Evolutionary conservation across 1,140 invertebrate species (phyloP), one percentile per base, ranked within the genome.

Genomic region (Cyphomyrmex costatus): DNA sequence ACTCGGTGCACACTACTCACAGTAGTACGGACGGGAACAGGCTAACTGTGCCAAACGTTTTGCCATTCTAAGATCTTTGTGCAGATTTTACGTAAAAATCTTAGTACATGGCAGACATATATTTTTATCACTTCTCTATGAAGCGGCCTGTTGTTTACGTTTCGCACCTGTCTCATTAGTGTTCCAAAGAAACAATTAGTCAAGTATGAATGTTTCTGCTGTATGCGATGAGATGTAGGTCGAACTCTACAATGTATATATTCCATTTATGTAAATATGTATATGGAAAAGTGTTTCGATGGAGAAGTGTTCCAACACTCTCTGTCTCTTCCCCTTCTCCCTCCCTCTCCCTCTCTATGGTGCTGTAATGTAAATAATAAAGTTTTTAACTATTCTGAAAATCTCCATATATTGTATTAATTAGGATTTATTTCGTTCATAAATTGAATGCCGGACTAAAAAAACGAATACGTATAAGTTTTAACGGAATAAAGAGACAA

Each of bases 21-120:
- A 16, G 8, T 0, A 92, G 24, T 46, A 91, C 90, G 56, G 71
- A 36, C 12, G 91, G 91, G 80, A 36, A 87, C 42, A 93, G 88
- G 71, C 88, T 95, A 87, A 92, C 88, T 8, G 94, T 95, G 90
- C 93, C 95, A 93, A 95, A 83, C 77, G 12, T 92, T 30, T 63
- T 92, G 68, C 74, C 91, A n/a, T 80, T 90, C 4, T 56, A 94
- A 80, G 79, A 86, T 33, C 33, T 91, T 85, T 93, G 92, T 73
- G 92, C 89, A 76, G 89, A 93, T 5, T 90, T 83, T 7, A 58
- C 51, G 4, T 66, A 91, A 19, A 89, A 92, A 61, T 93, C 88
- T 91, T 95, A 94, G 90, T 36, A 36, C 1, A 4, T 68, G 33
- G 4, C 36, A 49, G 70, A 77, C 2, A 14, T 46, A 8, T 70